Evolutionary conservation across 2,113 vertebrate species (phyloP).

Genomic region (Thunnus thynnus): DNA sequence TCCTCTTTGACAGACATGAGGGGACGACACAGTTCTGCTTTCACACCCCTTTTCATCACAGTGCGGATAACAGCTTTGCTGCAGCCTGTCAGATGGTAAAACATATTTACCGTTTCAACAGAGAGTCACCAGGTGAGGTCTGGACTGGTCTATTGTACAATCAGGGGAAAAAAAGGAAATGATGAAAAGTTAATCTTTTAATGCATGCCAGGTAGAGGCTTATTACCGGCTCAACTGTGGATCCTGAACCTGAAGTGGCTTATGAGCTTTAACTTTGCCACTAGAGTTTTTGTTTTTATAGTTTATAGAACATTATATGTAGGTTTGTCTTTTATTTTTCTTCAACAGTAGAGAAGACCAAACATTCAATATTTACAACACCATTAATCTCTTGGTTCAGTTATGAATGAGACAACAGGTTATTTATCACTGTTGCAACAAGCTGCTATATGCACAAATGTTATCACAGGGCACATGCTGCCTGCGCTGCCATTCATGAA

Average conservation of each 20-base stretch:
- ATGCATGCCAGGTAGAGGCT: slow-evolving; percentile 70
- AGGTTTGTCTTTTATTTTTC: not conserved
- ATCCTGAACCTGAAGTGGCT: slow-evolving; percentile 33
- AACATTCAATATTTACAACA: not conserved
- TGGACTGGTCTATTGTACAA: slow-evolving; percentile 59
- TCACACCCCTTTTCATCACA: slow-evolving; percentile 77
- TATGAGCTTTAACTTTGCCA: slow-evolving; percentile 23
- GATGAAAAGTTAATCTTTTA: slow-evolving; percentile 85
- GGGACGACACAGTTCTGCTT: slow-evolving; percentile 73
- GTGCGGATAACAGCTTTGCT: slow-evolving; percentile 68
- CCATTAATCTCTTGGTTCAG: no score
- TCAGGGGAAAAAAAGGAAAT: slow-evolving; percentile 61
- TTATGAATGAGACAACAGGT: not conserved
- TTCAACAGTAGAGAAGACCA: not conserved
- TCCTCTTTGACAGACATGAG: slow-evolving; percentile 78
- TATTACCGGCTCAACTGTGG: slow-evolving; percentile 48
- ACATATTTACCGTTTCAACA: slow-evolving; percentile 75
- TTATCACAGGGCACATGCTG: slow-evolving; percentile 58
- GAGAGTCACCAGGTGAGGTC: slow-evolving; percentile 75
- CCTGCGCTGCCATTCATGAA: slow-evolving; percentile 59
- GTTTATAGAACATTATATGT: slow-evolving; percentile 7
- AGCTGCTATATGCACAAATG: slow-evolving; percentile 47
- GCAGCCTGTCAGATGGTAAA: slow-evolving; percentile 65
- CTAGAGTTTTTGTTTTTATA: slow-evolving; percentile 10
- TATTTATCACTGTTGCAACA: slow-evolving; percentile 23